A percentile compares a stretch with the other conserved stretches of the same genome.
phyloP scores from a whole-genome alignment of 2,113 vertebrate genomes.

The Sebastes schlegelii region DNA sequence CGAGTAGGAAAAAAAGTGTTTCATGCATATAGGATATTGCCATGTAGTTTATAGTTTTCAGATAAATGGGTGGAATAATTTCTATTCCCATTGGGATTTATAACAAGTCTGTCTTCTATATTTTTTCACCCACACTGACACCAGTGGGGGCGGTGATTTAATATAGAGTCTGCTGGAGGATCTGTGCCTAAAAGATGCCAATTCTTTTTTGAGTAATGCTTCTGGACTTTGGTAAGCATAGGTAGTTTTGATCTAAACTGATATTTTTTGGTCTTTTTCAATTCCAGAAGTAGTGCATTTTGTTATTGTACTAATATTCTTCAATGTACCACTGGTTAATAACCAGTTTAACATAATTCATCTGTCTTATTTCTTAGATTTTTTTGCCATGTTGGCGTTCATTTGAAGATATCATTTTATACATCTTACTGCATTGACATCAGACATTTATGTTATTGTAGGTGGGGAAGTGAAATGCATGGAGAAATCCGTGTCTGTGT shows the following conservation, averaged over 20 bases:
- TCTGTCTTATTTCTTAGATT: not conserved
- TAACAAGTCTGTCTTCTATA: not conserved
- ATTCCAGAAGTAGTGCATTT: not conserved
- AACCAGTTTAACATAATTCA: not conserved
- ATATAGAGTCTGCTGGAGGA: not conserved
- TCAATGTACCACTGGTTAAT: not conserved
- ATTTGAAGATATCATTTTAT: not conserved
- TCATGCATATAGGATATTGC: not conserved
- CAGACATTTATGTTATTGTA: not conserved
- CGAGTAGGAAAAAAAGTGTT: not conserved
- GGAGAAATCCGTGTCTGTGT: not conserved
- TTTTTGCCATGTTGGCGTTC: not conserved
- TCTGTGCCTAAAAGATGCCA: not conserved
- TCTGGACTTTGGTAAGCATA: not conserved
- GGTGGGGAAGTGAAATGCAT: not conserved
- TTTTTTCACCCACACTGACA: not conserved
- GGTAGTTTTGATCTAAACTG: not conserved
- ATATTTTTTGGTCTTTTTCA: not conserved
- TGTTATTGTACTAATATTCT: not conserved
- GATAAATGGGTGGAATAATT: not conserved
- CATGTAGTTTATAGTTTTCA: not conserved
- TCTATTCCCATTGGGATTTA: too few relatives aligned
- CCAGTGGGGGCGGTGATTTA: not conserved
- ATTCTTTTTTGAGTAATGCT: not conserved
- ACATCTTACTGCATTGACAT: not conserved